Percentiles rank a stretch among this genome's conserved stretches.
Evolutionary conservation across 2,888 invertebrate species (phyloP).

Genomic region (Sialis fuliginosa): DNA sequence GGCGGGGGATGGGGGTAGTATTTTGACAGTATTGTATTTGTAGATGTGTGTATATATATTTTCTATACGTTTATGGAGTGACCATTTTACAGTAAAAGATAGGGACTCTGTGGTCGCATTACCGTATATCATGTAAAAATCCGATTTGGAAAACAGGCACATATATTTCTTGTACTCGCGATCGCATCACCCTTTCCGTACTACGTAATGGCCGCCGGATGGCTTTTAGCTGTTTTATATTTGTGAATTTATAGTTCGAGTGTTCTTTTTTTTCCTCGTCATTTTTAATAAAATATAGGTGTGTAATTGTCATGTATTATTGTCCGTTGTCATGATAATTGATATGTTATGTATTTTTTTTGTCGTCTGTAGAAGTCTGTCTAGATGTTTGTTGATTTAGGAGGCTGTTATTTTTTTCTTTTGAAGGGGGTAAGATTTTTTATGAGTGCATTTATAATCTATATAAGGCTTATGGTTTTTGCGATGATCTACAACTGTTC

Average conservation of each 20-base stretch:
- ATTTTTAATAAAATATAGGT: neutral
- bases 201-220: slow-evolving; percentile 1
- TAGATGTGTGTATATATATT: slow-evolving; percentile 7
- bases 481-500: too few species aligned
- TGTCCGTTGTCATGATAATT: too few species aligned
- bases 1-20: too few species aligned
- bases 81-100: slow-evolving; percentile 10
- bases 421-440: too few species aligned
- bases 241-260: slow-evolving; percentile 2
- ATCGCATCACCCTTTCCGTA: slow-evolving; percentile 1
- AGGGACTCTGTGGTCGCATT: slow-evolving; percentile 12
- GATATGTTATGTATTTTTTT: too few species aligned
- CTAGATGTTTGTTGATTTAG: too few species aligned
- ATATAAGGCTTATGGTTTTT: too few species aligned
- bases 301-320: neutral
- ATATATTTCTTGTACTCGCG: slow-evolving; percentile 10
- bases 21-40: slow-evolving; percentile 2
- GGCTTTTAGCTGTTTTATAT: slow-evolving; percentile 4
- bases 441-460: too few species aligned
- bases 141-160: slow-evolving; percentile 14
- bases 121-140: slow-evolving; percentile 15
- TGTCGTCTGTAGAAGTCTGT: too few species aligned
- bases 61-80: slow-evolving; percentile 11
- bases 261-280: slow-evolving; percentile 1
- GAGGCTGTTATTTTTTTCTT: too few species aligned